phyloP scores from a whole-genome alignment of 2,888 invertebrate species.

The Acleris literana region DNA sequence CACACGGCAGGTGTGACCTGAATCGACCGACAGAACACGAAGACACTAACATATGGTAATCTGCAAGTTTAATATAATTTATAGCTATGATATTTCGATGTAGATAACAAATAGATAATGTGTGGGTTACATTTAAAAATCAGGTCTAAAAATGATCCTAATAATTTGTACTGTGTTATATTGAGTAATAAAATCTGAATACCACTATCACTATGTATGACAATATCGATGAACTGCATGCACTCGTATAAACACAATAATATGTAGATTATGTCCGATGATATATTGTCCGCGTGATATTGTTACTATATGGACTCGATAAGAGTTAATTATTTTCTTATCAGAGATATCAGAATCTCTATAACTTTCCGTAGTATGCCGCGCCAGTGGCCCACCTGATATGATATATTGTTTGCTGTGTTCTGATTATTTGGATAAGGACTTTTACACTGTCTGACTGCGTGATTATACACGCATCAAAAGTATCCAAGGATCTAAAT shows the following conservation, averaged over 20 bases:
- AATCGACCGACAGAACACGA: conserved; percentile 4
- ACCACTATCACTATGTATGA: too few species aligned
- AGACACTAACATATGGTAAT: neutral
- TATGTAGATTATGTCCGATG: too few species aligned
- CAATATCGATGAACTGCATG: too few species aligned
- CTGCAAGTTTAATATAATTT: too few species aligned
- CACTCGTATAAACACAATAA: too few species aligned
- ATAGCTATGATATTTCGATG: too few species aligned
- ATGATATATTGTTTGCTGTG: conserved; percentile 14
- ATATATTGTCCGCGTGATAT: neutral
- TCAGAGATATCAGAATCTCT: conserved; percentile 38
- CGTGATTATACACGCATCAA: neutral
- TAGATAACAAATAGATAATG: too few species aligned
- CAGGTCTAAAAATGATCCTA: too few species aligned
- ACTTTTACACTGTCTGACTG: conserved; percentile 1
- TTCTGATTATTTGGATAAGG: conserved; percentile 28
- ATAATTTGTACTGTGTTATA: too few species aligned
- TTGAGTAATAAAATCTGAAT: too few species aligned
- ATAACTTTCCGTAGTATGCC: conserved; percentile 40
- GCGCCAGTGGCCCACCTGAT: conserved; percentile 9
- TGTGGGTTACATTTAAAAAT: too few species aligned
- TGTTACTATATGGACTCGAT: conserved; percentile 33
- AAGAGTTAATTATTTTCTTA: conserved; percentile 39
- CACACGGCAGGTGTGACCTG: conserved; percentile 31
- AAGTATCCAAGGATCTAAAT: too few species aligned